Evolutionary conservation across 2,113 vertebrate genomes (phyloP), one percentile per base, ranked within the genome.

Genomic region (Ceyx cyanopectus): DNA sequence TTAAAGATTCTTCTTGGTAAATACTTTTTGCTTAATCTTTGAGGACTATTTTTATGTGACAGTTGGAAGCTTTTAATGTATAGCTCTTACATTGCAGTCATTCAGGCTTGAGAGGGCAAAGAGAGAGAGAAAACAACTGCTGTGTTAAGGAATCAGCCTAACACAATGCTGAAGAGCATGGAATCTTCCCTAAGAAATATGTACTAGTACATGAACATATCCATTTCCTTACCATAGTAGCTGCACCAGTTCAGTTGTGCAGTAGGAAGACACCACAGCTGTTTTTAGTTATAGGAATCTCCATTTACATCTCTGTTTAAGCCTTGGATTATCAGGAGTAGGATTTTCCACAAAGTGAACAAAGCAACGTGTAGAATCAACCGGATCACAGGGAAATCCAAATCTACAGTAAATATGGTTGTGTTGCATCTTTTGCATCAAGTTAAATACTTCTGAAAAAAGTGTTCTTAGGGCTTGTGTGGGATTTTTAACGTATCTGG

Each of bases 311-410:
- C 32, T 76, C 48, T 78, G 6, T 88, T 90, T 58, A 41, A 58
- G 37, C 26, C 12, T 0, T 54, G 30, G 32, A 58, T 79, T 67
- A 68, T 15, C 43, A 61, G 73, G 27, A 30, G 63, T 16, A 43
- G 51, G 20, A 53, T 58, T 78, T 93, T 58, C 85, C 18, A 5
- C 40, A 19, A 89, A 41, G 46, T 27, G 40, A 81, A 20, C 6
- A 56, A 89, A 89, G 5, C 51, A 77, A n/a, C 21, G 66, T 30
- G 43, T 34, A 50, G 23, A 78, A 85, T 57, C 29, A 74, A 23
- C 26, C 3, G 43, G 73, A 57, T 79, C 0, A 0, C 3, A 1
- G 1, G 6, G 77, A 57, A 81, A 66, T 70, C 5, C 29, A 67
- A 19, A 75, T 41, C 6, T 53, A 5, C 24, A 8, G 21, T 34